Evolutionary conservation across 2,797 vertebrate genomes (phyloP).

Genomic region (Pipistrellus pipistrellus): DNA sequence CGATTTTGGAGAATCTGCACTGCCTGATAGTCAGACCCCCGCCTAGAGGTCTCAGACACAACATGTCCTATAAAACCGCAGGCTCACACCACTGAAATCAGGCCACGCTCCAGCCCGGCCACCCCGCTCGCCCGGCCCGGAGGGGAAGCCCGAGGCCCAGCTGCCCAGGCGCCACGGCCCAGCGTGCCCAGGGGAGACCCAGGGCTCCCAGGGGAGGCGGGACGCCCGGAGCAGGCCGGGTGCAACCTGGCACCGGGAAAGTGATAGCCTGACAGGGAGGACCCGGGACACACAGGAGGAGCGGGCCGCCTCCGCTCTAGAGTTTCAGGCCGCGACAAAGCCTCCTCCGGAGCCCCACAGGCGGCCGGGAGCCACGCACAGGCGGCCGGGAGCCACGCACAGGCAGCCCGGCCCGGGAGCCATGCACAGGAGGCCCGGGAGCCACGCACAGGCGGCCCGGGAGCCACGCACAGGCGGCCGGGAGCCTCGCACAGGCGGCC

Average conservation of each 20-base stretch:
- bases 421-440: too few relatives aligned
- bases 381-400: too few relatives aligned
- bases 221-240: constrained; percentile 12
- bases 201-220: neutral
- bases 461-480: too few relatives aligned
- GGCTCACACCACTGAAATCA: neutral
- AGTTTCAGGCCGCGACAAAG: constrained; percentile 67
- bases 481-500: neutral
- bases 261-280: constrained; percentile 60
- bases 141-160: constrained; percentile 13
- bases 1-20: neutral
- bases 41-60: neutral
- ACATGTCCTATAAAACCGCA: neutral
- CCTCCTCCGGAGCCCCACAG: constrained; percentile 9
- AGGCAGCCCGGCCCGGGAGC: neutral
- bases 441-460: neutral
- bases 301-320: constrained; percentile 61
- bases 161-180: neutral
- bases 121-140: neutral
- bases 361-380: neutral
- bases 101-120: neutral
- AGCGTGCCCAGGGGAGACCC: too few relatives aligned
- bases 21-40: neutral
- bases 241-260: constrained; percentile 51
- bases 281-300: constrained; percentile 40